Percentiles rank a stretch among this genome's conserved stretches.
phyloP scores from a whole-genome alignment of 2,113 vertebrate species.

The Neomonachus schauinslandi region DNA sequence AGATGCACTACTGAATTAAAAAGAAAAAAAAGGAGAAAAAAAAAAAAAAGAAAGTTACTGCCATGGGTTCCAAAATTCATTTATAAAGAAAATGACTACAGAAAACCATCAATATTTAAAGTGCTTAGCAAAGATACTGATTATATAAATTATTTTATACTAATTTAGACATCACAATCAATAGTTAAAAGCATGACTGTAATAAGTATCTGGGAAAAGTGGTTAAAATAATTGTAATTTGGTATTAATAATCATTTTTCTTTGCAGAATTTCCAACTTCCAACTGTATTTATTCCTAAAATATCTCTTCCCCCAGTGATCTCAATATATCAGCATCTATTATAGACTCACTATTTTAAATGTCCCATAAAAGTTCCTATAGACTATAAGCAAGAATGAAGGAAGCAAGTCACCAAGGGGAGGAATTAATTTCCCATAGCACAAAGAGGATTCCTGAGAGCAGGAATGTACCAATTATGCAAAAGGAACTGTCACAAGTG shows the following conservation, averaged over 20 bases:
- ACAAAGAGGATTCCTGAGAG: background rate
- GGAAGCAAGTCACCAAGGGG: background rate
- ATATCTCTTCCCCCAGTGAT: background rate
- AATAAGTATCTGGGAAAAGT: background rate
- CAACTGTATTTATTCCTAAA: background rate
- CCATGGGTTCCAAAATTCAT: background rate
- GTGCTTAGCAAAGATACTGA: background rate
- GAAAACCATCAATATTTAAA: background rate
- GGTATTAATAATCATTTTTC: background rate
- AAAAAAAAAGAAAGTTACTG: background rate
- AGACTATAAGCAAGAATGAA: background rate
- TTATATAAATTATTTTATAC: background rate
- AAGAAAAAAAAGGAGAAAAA: background rate
- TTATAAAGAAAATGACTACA: background rate
- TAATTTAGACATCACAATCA: background rate
- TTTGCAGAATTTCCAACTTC: background rate
- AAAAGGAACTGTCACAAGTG: background rate
- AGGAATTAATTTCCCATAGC: background rate
- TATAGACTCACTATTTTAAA: background rate
- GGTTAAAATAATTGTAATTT: background rate
- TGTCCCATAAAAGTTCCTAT: background rate
- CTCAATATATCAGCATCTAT: background rate
- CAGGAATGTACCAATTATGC: background rate
- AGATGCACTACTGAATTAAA: slow-evolving; percentile 22
- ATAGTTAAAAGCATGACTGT: background rate